Evolutionary conservation across 1,140 invertebrate genomes (phyloP), one percentile per base, ranked within the genome.

Genomic region (Bombus sibiricus): DNA sequence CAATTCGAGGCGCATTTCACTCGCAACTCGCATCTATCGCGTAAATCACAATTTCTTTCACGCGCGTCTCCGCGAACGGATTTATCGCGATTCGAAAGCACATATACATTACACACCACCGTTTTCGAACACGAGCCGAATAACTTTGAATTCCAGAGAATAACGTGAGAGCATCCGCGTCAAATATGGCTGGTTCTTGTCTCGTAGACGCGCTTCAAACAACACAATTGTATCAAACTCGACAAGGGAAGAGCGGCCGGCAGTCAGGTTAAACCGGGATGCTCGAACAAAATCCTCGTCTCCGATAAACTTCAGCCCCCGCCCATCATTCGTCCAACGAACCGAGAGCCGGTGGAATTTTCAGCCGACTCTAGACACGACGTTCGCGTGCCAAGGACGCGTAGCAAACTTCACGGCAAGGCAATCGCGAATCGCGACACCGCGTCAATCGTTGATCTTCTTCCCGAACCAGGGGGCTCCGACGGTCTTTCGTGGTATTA

Each of bases 1-100:
- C 81, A 83, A 68, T 77, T 83, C 81, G 62, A 39, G 75, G 81
- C 73, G 81, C 73, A 66, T 83, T 66, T 83, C 82, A 78, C 74
- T 69, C 47, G 73, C 62, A n/a, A 62, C 80, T 75, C 73, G 18
- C 39, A 43, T 75, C 53, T 62, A 74, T 71, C 69, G 37, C 80
- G 69, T 22, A 39, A 74, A 82, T 57, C n/a, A 81, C 68, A 73
- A 76, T 75, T 43, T 66, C 59, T 64, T 78, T 78, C 76, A n/a
- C 75, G 57, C 59, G 28, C 59, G 34, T 62, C 37, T 64, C 37
- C 57, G 15, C 25, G 15, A 53, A 75, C 59, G 10, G 43, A 75
- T 82, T 41, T 66, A 47, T 43, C 81, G 57, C 59, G 59, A 34
- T 22, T 47, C 43, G 41, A 81, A n/a, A 72, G 37, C 66, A 68